A percentile compares a stretch with the other conserved stretches of the same genome.
Evolutionary conservation across 1,140 invertebrate species (phyloP).

Genomic region (Drosophila tani): DNA sequence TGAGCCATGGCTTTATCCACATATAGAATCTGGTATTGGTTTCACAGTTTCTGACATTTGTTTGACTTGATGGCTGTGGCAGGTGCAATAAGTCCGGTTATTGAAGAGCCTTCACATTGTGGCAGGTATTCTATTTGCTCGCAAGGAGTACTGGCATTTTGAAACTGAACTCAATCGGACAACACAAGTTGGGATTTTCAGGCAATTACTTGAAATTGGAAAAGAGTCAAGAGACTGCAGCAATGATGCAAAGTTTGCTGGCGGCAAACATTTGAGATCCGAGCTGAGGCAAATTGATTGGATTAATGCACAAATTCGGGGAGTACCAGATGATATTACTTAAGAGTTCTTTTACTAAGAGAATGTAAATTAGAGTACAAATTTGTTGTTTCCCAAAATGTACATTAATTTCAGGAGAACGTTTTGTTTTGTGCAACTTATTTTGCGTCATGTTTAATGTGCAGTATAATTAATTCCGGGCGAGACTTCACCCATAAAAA

Average conservation of each 20-base stretch:
- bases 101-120: constrained; percentile 49
- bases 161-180: constrained; percentile 34
- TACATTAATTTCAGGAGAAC: constrained; percentile 1
- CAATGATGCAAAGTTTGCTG: not conserved
- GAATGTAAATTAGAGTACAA: no score
- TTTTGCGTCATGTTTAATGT: constrained; percentile 15
- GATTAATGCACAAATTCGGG: not conserved
- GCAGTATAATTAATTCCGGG: constrained; percentile 15
- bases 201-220: constrained; percentile 27
- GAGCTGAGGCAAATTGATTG: no score
- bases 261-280: not conserved
- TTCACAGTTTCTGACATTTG: constrained; percentile 67
- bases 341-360: no score
- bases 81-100: constrained; percentile 56
- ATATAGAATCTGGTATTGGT: constrained; percentile 55
- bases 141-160: constrained; percentile 6
- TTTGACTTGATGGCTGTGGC: constrained; percentile 60
- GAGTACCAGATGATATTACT: not conserved
- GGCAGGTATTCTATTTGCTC: constrained; percentile 43
- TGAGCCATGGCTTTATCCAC: constrained; percentile 40
- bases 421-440: not conserved
- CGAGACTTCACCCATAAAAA: constrained; percentile 26
- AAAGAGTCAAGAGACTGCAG: not conserved
- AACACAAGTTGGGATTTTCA: constrained; percentile 24
- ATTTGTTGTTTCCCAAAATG: not conserved